Base-by-base conservation (phyloP, 2,888 invertebrate species). In the Odontocerum albicorne region DNA sequence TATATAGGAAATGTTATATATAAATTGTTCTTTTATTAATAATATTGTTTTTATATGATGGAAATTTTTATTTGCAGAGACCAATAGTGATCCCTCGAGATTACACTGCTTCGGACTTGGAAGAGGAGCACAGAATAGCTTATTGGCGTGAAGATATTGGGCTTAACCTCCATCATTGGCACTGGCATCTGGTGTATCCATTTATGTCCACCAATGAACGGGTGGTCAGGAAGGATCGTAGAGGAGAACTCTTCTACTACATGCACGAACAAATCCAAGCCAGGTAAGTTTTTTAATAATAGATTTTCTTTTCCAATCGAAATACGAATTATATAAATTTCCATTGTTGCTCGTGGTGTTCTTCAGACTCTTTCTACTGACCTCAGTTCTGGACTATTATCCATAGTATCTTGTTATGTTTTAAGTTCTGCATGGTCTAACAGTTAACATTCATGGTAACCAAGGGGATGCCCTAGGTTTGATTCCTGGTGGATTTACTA, bases 111-210 rank as follows among this genome's bases (percentile, higher is more conserved):
- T 86, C 87, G 0, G 87, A 91, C 68, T 75, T 87, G 27, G 91
- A 92, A 64, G 82, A 83, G 31, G 92, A 93, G 65, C 91, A 92
- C 66, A 83, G 88, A 6, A 66, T 90, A 57, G 86, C 90, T 1
- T 93, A 92, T 67, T 92, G 86, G 76, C 82, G 92, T 2, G 92
- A 92, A 72, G 92, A 92, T 67, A 70, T 88, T 33, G 88, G 88
- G n/a, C 73, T 89, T 57, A 90, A 90, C 70, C 77, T 88, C 27
- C 90, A 90, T 67, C 89, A 90, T 66, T 90, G 88, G 74, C 89
- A 90, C 65, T 90, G 89, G 90, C 90, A 90, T 75, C 76, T 90
- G 57, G 87, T 90, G 0, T 90, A 88, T 66, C 89, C 89, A 0
- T 83, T 83, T 65, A 78, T 82, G 27, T 81, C 76, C 2, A 77